These are phyloP conservation scores for Hermatobates lingyangjiaoensis DNA, from an alignment of 1,140 invertebrate species.

Conservation along the genomic window DNA sequence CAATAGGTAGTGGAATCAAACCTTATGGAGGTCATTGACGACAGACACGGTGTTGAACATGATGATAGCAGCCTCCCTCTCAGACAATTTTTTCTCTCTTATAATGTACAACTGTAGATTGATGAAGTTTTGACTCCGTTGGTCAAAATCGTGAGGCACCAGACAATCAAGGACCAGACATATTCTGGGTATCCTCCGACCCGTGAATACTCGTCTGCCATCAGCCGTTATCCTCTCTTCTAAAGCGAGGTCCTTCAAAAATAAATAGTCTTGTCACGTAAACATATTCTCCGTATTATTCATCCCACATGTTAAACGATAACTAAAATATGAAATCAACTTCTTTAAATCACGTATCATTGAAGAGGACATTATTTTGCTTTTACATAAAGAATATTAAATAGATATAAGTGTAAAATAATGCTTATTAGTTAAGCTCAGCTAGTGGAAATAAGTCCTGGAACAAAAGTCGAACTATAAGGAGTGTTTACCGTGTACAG, in stretches of 20 bases:
- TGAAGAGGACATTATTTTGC: no score
- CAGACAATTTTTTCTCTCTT: constrained; percentile 55
- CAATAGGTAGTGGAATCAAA: constrained; percentile 22
- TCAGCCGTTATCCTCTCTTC: constrained; percentile 36
- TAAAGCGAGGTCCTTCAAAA: constrained; percentile 42
- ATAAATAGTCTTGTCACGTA: no score
- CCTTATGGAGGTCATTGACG: constrained; percentile 55
- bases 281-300: no score
- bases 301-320: no score
- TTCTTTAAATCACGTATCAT: no score
- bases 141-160: constrained; percentile 50
- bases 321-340: no score
- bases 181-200: constrained; percentile 38
- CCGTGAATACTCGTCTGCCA: constrained; percentile 37
- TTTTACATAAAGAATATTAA: no score
- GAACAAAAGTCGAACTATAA: no score
- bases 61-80: constrained; percentile 55
- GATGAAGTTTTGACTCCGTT: constrained; percentile 42
- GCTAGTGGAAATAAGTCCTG: no score
- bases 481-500: no score
- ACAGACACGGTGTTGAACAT: constrained; percentile 59
- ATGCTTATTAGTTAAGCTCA: no score
- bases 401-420: no score
- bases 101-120: constrained; percentile 71
- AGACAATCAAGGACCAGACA: constrained; percentile 62